Evolutionary conservation across 2,888 invertebrate species (phyloP), one percentile per base, ranked within the genome.

Genomic region (Hirudinaria manillensis): DNA sequence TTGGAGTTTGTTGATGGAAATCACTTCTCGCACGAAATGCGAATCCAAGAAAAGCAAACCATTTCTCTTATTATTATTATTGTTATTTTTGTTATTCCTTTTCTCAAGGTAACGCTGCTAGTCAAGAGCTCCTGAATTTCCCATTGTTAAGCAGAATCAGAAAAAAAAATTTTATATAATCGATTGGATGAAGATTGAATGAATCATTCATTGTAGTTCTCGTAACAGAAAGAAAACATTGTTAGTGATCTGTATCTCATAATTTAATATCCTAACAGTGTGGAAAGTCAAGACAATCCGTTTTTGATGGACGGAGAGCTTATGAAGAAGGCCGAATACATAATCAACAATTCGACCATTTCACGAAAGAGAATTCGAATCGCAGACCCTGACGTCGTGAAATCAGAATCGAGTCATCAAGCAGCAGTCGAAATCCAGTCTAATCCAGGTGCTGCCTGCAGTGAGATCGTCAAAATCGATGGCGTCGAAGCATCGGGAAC

Each of bases 241-340:
- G 16, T 2, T 61, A 29, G 10, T 61, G 13, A 3, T 24, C 29
- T 32, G 65, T 32, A 7, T n/a, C 10, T 13, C 13, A 38, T 51
- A 2, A 45, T 36, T 1, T 13, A n/a, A 19, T 36, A 24, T 36
- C 10, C n/a, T 45, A 16, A 10, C 29, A 73, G 73, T 27, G 61
- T 73, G 13, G 95, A 95, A 85, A 94, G 93, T 80, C 93, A 94
- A 91, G 96, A 97, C 87, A 97, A 96, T 87, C 96, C 96, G 76
- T 97, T 97, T 89, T 91, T 94, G 84, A 95, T 95, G 38, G 96
- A 94, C 83, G 95, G 96, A 78, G 94, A 95, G 87, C 88, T 97
- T 83, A 93, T 93, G 83, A 89, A 92, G 82, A 93, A 96, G 87
- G 95, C 96, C 36, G 96, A 96, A 86, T 94, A 94, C 87, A 94